phyloP scores from a whole-genome alignment of 2,797 vertebrate species.

The Pangasius mekongensis region DNA sequence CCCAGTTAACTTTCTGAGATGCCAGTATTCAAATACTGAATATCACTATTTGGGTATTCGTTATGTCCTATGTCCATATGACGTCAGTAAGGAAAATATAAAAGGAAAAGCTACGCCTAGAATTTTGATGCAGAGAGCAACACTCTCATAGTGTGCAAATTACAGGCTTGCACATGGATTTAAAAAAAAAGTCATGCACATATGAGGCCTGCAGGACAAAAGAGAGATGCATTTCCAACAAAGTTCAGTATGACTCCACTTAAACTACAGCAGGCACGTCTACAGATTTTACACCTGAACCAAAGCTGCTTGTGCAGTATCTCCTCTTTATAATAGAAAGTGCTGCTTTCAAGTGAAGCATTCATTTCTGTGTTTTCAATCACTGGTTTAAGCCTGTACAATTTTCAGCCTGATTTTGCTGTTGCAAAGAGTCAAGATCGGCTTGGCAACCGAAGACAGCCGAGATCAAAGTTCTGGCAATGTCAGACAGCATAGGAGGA shows the following conservation, averaged over 20 bases:
- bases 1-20: neutral
- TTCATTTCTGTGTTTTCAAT: neutral
- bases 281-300: neutral
- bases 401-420: neutral
- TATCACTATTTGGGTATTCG: neutral
- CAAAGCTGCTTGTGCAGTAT: neutral
- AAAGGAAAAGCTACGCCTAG: neutral
- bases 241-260: neutral
- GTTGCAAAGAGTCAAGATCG: neutral
- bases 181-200: neutral
- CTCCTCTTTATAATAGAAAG: neutral
- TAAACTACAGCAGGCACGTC: neutral
- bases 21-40: neutral
- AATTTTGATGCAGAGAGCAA: neutral
- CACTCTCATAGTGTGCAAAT: neutral
- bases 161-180: neutral
- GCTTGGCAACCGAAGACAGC: neutral
- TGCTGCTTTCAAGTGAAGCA: neutral
- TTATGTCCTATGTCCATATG: neutral
- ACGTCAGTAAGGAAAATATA: neutral
- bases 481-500: neutral
- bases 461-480: neutral
- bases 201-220: neutral
- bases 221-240: neutral
- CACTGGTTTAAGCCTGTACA: neutral